Base-by-base conservation (phyloP, 2,797 vertebrate genomes). In the Thaleichthys pacificus region DNA sequence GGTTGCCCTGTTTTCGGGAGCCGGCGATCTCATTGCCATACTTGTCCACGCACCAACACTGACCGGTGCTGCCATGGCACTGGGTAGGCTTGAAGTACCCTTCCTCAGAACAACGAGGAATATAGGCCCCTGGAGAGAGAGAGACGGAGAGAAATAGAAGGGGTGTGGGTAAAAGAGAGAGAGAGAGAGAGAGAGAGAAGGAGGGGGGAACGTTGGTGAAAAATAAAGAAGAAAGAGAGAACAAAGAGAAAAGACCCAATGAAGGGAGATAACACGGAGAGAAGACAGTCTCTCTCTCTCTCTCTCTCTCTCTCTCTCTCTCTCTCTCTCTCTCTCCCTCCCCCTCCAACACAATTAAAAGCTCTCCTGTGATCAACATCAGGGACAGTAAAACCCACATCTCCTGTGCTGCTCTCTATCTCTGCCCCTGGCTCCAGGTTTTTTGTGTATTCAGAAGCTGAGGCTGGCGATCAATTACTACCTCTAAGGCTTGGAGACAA, bases 31-130 rank as follows among this genome's bases (percentile, higher is more conserved):
- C 97, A 0, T 98, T 99, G 35, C 97, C 97, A 0, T 98, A 98
- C 84, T 97, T 98, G 88, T 99, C 97, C 63, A 98, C 97, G 72
- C 97, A 99, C 97, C 97, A 99, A 89, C 97, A 99, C 87, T 98
- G 97, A 26, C 96, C 96, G 0, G 94, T 96, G 87, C 95, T 96
- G 85, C 95, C 89, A 0, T 98, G 97, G 88, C 97, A 99, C 91
- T 99, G 97, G 0, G 96, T 97, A 42, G 96, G 91, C 88, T 95
- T 97, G 87, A 97, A 99, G 87, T 98, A 99, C 57, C 97, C 97
- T 32, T 98, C 96, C 14, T 97, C 96, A 0, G 95, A 96, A 83
- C 97, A 99, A 3, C 95, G 95, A 0, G 97, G 97, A 60, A 97
- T 91, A 80, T 96, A 98, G 17, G 90, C 84, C 70, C 96, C 97